A percentile compares a stretch with the other conserved stretches of the same genome.
Conservation (phyloP, 2,888 invertebrate species). For the Eristalinus aeneus region DNA sequence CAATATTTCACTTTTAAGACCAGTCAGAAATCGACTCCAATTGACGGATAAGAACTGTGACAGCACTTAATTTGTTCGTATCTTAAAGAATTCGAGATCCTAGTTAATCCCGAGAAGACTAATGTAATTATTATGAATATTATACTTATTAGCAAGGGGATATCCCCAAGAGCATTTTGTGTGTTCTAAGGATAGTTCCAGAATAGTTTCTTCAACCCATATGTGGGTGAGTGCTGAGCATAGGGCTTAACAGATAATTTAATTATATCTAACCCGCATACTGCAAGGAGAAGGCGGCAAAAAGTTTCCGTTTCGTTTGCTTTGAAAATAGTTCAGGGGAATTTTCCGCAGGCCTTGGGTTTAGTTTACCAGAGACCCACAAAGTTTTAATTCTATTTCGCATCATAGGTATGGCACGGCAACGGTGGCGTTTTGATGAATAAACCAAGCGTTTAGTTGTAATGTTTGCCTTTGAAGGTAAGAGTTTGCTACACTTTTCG, state of each 20-base stretch:
- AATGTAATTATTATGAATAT: conserved; percentile 59
- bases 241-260: conserved; percentile 52
- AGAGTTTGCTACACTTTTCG: conserved; percentile 17
- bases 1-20: not conserved
- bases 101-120: conserved; percentile 39
- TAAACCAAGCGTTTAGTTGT: conserved; percentile 46
- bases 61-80: not conserved
- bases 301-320: conserved; percentile 51
- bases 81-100: conserved; percentile 20
- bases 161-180: conserved; percentile 29
- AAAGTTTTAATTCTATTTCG: conserved; percentile 61
- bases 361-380: conserved; percentile 35
- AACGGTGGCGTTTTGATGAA: conserved; percentile 49
- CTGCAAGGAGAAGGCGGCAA: not conserved
- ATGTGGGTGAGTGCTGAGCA: not conserved
- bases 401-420: conserved; percentile 30
- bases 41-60: not conserved
- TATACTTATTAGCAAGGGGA: conserved; percentile 43
- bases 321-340: conserved; percentile 29
- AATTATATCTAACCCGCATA: conserved; percentile 53
- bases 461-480: conserved; percentile 44
- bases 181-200: conserved; percentile 34
- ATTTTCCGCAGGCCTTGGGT: conserved; percentile 19
- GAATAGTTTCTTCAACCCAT: conserved; percentile 9
- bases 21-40: not conserved